phyloP scores from a whole-genome alignment of 2,888 invertebrate genomes.

The Fissipunctia ypsillon region DNA sequence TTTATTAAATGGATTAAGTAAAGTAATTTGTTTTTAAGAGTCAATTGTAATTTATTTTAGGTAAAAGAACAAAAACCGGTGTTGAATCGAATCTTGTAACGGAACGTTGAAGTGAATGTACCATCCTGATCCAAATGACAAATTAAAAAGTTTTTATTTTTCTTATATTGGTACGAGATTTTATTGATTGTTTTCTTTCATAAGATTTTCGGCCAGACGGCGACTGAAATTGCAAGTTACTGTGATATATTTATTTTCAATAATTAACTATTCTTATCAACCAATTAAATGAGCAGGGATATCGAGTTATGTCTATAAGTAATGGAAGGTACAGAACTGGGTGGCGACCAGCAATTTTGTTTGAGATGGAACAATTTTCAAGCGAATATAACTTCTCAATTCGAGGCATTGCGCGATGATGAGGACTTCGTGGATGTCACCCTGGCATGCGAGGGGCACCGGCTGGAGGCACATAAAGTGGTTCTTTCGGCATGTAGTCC shows the following conservation, averaged over 20 bases:
- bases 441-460: constrained; percentile 95
- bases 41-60: neutral
- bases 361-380: constrained; percentile 97
- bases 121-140: constrained; percentile 87
- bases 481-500: constrained; percentile 96
- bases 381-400: constrained; percentile 96
- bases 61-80: constrained; percentile 69
- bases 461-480: constrained; percentile 96
- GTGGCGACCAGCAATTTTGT: constrained; percentile 96
- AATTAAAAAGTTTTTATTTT: constrained; percentile 91
- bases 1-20: neutral
- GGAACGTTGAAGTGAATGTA: constrained; percentile 90
- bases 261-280: constrained; percentile 90
- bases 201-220: constrained; percentile 91
- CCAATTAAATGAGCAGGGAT: constrained; percentile 91
- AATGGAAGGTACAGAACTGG: constrained; percentile 91
- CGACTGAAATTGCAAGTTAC: constrained; percentile 91
- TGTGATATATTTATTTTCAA: constrained; percentile 91
- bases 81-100: constrained; percentile 75
- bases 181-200: constrained; percentile 91
- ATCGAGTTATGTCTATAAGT: constrained; percentile 91
- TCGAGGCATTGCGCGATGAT: constrained; percentile 95
- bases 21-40: neutral
- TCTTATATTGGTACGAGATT: constrained; percentile 91
- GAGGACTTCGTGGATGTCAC: constrained; percentile 97